A percentile compares a stretch with the other conserved stretches of the same genome.
Conservation (phyloP, 1,140 invertebrate genomes). For the Hirudo medicinalis region DNA sequence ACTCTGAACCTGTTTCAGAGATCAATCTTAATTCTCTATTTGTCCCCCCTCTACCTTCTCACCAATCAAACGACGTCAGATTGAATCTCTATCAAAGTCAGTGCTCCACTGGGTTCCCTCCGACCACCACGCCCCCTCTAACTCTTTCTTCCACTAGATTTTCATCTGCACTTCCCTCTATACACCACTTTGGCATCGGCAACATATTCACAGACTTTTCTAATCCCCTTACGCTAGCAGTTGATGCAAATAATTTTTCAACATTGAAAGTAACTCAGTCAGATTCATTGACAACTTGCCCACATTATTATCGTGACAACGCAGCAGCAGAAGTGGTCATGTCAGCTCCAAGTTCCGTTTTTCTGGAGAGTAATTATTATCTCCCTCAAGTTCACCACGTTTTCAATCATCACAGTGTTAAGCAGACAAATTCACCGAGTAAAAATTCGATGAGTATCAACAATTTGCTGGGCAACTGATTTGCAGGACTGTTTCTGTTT, state of each 20-base stretch:
- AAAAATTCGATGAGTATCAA: conserved; percentile 10
- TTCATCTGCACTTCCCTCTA: conserved; percentile 3
- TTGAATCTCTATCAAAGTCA: conserved; percentile 8
- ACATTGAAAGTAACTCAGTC: neutral
- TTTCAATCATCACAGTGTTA: neutral
- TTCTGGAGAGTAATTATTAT: neutral
- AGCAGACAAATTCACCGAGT: neutral
- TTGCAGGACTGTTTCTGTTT: no score
- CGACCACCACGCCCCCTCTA: neutral
- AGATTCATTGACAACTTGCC: neutral
- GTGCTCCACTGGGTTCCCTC: neutral
- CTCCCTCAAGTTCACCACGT: neutral
- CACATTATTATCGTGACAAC: conserved; percentile 4
- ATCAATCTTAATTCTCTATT: neutral
- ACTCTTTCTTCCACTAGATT: neutral
- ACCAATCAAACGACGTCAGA: neutral
- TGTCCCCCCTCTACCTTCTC: neutral
- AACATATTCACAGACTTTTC: neutral
- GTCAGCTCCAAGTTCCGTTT: neutral
- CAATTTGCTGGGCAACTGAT: conserved; percentile 5
- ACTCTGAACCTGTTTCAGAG: neutral
- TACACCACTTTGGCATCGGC: conserved; percentile 9
- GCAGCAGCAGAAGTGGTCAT: neutral
- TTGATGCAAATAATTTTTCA: neutral
- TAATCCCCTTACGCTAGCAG: neutral